Percentiles rank a stretch among this genome's conserved stretches.
Evolutionary conservation across 2,797 vertebrate species (phyloP).

Genomic region (Megaceryle alcyon): DNA sequence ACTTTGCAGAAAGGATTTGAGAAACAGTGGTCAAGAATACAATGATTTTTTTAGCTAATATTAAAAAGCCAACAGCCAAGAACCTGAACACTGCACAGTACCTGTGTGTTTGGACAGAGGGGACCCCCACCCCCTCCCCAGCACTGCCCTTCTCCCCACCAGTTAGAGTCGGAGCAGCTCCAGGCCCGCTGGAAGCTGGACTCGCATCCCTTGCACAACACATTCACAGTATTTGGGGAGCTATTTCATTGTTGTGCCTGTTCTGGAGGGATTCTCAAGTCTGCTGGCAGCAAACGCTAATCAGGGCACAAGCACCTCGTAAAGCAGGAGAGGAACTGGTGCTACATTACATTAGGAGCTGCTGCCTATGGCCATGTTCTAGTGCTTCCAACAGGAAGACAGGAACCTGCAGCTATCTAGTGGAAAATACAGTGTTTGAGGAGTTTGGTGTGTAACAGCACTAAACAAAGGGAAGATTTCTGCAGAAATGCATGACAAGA

Average conservation of each 20-base stretch:
- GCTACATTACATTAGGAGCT: neutral
- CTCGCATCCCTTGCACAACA: neutral
- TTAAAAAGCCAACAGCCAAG: neutral
- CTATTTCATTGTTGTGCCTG: neutral
- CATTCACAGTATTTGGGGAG: neutral
- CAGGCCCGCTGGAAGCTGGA: neutral
- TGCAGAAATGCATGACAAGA: neutral
- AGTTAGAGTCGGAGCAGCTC: neutral
- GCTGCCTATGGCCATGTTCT: neutral
- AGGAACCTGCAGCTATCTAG: neutral
- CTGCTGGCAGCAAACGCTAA: slow-evolving; percentile 22
- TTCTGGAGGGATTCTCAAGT: neutral
- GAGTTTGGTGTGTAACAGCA: neutral
- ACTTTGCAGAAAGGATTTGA: neutral
- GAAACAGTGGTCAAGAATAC: neutral
- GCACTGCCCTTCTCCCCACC: neutral
- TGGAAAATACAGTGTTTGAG: neutral
- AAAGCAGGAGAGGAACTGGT: neutral
- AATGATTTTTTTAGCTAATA: neutral
- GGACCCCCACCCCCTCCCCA: neutral
- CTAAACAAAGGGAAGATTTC: neutral
- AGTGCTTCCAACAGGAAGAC: neutral
- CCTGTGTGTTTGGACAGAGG: neutral
- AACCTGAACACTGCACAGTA: neutral
- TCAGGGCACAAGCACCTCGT: neutral